phyloP scores from a whole-genome alignment of 2,888 invertebrate genomes.

The Leptinotarsa rubiginosa region DNA sequence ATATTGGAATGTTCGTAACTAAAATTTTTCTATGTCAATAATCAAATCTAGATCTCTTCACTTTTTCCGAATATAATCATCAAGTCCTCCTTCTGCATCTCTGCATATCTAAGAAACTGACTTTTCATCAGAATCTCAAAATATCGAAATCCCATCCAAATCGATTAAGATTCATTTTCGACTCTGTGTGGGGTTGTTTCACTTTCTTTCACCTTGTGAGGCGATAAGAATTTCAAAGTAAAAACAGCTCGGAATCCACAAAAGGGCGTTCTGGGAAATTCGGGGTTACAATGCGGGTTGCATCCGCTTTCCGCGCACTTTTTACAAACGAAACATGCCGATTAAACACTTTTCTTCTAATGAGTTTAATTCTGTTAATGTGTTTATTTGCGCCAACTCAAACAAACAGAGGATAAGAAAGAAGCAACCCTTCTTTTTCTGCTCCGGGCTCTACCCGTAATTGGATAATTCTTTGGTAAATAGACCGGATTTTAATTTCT shows the following conservation, averaged over 20 bases:
- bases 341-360: slow-evolving; percentile 45
- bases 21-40: no score
- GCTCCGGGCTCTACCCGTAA: slow-evolving; percentile 28
- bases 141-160: no score
- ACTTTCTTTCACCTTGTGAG: slow-evolving; percentile 24
- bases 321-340: slow-evolving; percentile 45
- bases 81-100: no score
- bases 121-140: no score
- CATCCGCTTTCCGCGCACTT: slow-evolving; percentile 28
- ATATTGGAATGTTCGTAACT: no score
- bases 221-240: slow-evolving; percentile 34
- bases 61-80: no score
- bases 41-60: no score
- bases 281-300: slow-evolving; percentile 43
- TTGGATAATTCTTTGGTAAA: slow-evolving; percentile 31
- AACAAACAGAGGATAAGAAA: slow-evolving; percentile 33
- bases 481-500: slow-evolving; percentile 10
- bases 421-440: slow-evolving; percentile 30
- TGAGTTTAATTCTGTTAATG: slow-evolving; percentile 48
- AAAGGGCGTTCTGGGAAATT: slow-evolving; percentile 37
- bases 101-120: no score
- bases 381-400: slow-evolving; percentile 45
- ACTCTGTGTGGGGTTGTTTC: no score
- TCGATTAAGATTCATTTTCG: no score
- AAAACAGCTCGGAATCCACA: slow-evolving; percentile 38